These are phyloP conservation scores for Physella acuta DNA, from an alignment of 1,140 invertebrate genomes.

Conservation along the genomic window DNA sequence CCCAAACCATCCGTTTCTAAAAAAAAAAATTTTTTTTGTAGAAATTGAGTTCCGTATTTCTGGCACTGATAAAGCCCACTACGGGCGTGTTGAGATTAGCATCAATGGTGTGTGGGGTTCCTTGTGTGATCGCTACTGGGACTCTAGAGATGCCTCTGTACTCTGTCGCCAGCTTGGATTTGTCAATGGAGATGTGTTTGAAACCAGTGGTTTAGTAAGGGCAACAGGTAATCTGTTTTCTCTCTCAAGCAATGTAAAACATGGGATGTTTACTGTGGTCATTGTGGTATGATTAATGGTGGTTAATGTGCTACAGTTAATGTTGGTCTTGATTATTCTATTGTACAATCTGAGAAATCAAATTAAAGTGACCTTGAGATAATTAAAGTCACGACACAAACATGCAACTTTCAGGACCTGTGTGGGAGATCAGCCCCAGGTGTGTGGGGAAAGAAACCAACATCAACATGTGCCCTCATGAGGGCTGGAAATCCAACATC, in stretches of 20 bases:
- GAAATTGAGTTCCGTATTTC: slow-evolving; percentile 1
- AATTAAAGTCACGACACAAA: too few relatives aligned
- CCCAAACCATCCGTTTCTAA: too few relatives aligned
- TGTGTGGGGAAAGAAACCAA: slow-evolving; percentile 39
- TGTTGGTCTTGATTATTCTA: too few relatives aligned
- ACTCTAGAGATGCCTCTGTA: slow-evolving; percentile 38
- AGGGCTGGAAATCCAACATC: slow-evolving; percentile 32
- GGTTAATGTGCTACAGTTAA: too few relatives aligned
- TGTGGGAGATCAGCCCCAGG: slow-evolving; percentile 36
- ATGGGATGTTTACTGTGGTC: too few relatives aligned
- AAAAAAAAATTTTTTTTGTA: slow-evolving; percentile 6
- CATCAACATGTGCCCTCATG: slow-evolving; percentile 41
- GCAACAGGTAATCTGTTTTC: too few relatives aligned
- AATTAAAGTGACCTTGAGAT: too few relatives aligned
- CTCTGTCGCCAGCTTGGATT: slow-evolving; percentile 40
- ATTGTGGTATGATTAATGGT: too few relatives aligned
- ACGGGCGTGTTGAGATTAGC: slow-evolving; percentile 39
- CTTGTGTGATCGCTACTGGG: slow-evolving; percentile 41
- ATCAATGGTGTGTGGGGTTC: slow-evolving; percentile 43
- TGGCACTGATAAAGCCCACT: slow-evolving; percentile 20
- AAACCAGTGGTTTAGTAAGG: slow-evolving; percentile 17
- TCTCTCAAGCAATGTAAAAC: too few relatives aligned
- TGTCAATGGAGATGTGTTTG: slow-evolving; percentile 34
- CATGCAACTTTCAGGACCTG: slow-evolving; percentile 23
- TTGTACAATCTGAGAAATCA: too few relatives aligned